Percentiles rank a stretch among this genome's conserved stretches.
phyloP scores from a whole-genome alignment of 2,888 invertebrate genomes.

The Brachycybe producta region DNA sequence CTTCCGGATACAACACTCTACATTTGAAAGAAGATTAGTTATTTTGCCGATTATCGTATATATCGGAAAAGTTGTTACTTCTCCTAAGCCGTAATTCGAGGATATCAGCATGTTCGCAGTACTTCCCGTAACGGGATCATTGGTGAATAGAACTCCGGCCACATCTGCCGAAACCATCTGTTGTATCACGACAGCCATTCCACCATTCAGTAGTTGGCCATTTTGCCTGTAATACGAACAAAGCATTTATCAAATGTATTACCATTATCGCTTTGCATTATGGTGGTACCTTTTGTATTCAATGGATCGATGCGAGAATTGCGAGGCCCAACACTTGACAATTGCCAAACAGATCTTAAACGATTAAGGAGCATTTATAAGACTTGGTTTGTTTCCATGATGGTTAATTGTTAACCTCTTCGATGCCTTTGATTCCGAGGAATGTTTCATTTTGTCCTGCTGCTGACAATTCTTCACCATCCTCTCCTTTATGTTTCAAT shows the following conservation, averaged over 20 bases:
- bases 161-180: constrained; percentile 53
- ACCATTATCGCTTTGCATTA: not conserved
- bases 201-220: constrained; percentile 50
- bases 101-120: constrained; percentile 54
- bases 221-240: constrained; percentile 45
- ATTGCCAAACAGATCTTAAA: constrained; percentile 39
- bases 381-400: too few relatives aligned
- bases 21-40: constrained; percentile 23
- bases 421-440: constrained; percentile 46
- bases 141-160: constrained; percentile 67
- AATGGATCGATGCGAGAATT: constrained; percentile 60
- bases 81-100: constrained; percentile 69
- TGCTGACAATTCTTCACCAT: constrained; percentile 61
- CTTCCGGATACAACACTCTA: constrained; percentile 66
- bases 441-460: constrained; percentile 74
- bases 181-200: constrained; percentile 70
- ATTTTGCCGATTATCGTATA: not conserved
- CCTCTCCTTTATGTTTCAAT: constrained; percentile 52
- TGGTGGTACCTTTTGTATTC: constrained; percentile 54
- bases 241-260: not conserved
- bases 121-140: constrained; percentile 59
- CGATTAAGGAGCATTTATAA: too few relatives aligned
- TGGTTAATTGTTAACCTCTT: constrained; percentile 25
- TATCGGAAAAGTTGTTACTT: constrained; percentile 41
- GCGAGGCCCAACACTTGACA: constrained; percentile 66